These are phyloP conservation scores for Athalia rosae DNA, from an alignment of 2,888 invertebrate species.

Conservation along the genomic window DNA sequence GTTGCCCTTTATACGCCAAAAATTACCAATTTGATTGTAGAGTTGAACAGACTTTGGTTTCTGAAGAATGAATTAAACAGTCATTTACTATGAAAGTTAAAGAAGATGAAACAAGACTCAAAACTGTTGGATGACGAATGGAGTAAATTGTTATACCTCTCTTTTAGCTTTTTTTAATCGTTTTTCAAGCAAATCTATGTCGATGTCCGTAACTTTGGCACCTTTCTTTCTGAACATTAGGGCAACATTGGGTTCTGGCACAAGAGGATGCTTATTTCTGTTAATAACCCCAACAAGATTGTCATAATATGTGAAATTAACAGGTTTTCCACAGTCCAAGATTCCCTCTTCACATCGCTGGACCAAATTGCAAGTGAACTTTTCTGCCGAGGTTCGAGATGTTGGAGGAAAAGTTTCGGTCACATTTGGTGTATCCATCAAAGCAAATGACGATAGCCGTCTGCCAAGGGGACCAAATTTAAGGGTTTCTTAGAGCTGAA, in stretches of 20 bases:
- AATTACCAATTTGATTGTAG: slow-evolving; percentile 94
- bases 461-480: slow-evolving; percentile 71
- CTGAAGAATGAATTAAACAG: slow-evolving; percentile 62
- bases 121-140: no score
- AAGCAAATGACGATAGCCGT: slow-evolving; percentile 68
- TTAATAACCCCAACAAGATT: slow-evolving; percentile 90
- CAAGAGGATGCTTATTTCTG: slow-evolving; percentile 86
- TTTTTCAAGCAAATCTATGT: slow-evolving; percentile 84
- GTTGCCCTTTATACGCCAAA: slow-evolving; percentile 93
- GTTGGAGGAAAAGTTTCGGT: slow-evolving; percentile 59
- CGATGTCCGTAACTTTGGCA: slow-evolving; percentile 79
- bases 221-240: slow-evolving; percentile 84
- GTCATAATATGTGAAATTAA: slow-evolving; percentile 92
- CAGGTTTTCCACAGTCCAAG: slow-evolving; percentile 89
- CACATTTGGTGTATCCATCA: slow-evolving; percentile 66
- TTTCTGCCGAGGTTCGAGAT: slow-evolving; percentile 58
- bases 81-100: background rate
- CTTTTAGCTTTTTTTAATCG: slow-evolving; percentile 86
- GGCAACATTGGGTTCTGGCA: slow-evolving; percentile 88
- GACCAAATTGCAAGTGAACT: slow-evolving; percentile 61
- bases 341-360: slow-evolving; percentile 78
- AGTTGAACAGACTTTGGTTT: slow-evolving; percentile 89
- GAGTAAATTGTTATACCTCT: slow-evolving; percentile 74
- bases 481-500: slow-evolving; percentile 70
- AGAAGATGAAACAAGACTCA: background rate